Evolutionary conservation across 1,140 invertebrate genomes (phyloP), one percentile per base, ranked within the genome.

Genomic region (Phymorhynchus buccinoides): DNA sequence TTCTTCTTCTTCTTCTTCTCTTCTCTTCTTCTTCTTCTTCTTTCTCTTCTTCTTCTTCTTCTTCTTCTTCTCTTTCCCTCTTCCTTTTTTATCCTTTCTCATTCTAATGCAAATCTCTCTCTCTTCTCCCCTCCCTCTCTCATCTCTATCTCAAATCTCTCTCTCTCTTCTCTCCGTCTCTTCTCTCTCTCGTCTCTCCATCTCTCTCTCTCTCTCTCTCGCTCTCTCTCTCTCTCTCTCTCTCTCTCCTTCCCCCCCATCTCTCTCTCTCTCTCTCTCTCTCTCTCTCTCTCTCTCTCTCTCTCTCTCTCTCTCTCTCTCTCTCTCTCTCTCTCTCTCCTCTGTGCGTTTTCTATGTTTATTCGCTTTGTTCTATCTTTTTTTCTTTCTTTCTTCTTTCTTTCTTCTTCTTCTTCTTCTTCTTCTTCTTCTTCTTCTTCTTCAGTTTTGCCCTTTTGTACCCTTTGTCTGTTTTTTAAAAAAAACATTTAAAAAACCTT

Each of bases 141-240:
- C n/a, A 7, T 73, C 71, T 73, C n/a, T 32, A 7, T 37, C 35
- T 30, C 35, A 14, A 9, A 14, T n/a, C 12, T 14, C 14, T 12
- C 30, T n/a, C 30, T 12, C 71, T 73, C n/a, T 32, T 12, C 30
- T n/a, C 30, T 12, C 14, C 71, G 9, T 14, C n/a, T 32, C n/a
- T 73, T 73, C 71, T 73, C n/a, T 73, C 71, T 73, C n/a, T 73
- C 71, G n/a, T n/a, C 30, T 14, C n/a, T 32, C 30, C n/a, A 14
- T n/a, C n/a, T n/a, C n/a, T n/a, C n/a, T n/a, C n/a, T n/a, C n/a
- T n/a, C n/a, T n/a, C n/a, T 37, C 35, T 73, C 71, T 32, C 71
- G 7, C 35, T 37, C 71, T 37, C 41, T 18, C 16, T 32, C 35
- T 42, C 7, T 35, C 75, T 35, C 30, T 41, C 14, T 77, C 32